A percentile compares a stretch with the other conserved stretches of the same genome.
Evolutionary conservation across 1,140 invertebrate genomes (phyloP).

Genomic region (Callitettix versicolor): DNA sequence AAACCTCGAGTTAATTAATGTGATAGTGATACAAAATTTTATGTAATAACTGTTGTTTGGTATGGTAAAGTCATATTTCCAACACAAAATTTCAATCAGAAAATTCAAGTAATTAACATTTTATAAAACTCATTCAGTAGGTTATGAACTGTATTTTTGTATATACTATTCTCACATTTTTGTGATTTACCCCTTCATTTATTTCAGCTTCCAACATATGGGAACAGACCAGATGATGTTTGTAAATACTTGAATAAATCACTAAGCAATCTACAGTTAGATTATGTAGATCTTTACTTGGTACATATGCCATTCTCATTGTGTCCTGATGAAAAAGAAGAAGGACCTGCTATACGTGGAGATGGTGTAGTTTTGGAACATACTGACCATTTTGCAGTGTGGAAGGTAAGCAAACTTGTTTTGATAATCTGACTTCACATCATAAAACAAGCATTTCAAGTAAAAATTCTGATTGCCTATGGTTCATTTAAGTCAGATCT

Average conservation of each 20-base stretch:
- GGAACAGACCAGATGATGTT: constrained; percentile 56
- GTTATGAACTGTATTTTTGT: too few relatives aligned
- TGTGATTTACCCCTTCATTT: too few relatives aligned
- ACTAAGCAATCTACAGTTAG: constrained; percentile 55
- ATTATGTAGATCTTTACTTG: constrained; percentile 77
- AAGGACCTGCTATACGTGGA: constrained; percentile 24
- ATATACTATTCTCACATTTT: too few relatives aligned
- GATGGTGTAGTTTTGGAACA: constrained; percentile 27
- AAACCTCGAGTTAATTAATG: too few relatives aligned
- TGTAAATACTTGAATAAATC: constrained; percentile 60
- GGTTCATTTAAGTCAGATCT: not conserved
- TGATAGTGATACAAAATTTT: too few relatives aligned
- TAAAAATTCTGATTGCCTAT: not conserved
- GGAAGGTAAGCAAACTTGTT: constrained; percentile 23
- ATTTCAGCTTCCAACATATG: constrained; percentile 32
- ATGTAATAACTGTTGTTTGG: too few relatives aligned
- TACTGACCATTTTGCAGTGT: constrained; percentile 21
- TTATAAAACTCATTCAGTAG: not conserved
- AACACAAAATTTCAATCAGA: not conserved
- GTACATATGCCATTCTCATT: constrained; percentile 72
- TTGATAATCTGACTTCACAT: constrained; percentile 22
- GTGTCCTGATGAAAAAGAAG: constrained; percentile 35
- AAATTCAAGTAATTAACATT: not conserved
- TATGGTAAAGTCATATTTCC: too few relatives aligned
- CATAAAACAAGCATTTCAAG: not conserved